phyloP scores from a whole-genome alignment of 2,888 invertebrate species.

The Pyrgus malvae region DNA sequence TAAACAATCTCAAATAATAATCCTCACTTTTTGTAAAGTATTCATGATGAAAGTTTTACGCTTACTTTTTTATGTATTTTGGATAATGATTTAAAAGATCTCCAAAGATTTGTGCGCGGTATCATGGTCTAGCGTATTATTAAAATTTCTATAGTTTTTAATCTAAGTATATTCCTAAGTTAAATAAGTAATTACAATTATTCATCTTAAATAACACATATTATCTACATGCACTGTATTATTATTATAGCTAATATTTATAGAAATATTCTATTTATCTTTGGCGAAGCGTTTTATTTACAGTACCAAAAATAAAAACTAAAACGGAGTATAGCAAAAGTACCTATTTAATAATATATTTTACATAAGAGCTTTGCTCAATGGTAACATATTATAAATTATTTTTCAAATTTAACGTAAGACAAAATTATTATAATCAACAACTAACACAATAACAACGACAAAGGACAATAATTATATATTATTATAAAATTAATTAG shows the following conservation, averaged over 20 bases:
- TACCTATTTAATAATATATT: constrained; percentile 15
- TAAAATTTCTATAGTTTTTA: constrained; percentile 36
- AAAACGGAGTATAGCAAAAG: constrained; percentile 6
- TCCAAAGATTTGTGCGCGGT: constrained; percentile 58
- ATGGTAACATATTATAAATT: constrained; percentile 21
- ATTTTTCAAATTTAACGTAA: constrained; percentile 25
- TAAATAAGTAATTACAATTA: constrained; percentile 28
- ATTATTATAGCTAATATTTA: constrained; percentile 46
- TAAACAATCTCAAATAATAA: neutral
- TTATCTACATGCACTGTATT: constrained; percentile 37
- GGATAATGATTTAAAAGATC: constrained; percentile 37
- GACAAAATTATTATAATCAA: constrained; percentile 38
- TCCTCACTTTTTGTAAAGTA: neutral
- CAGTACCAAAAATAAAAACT: constrained; percentile 39
- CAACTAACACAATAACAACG: neutral
- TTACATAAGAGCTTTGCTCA: constrained; percentile 19
- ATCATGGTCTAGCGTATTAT: constrained; percentile 40
- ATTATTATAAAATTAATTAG: neutral
- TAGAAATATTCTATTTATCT: constrained; percentile 57
- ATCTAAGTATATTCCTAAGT: constrained; percentile 27
- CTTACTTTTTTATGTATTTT: constrained; percentile 9
- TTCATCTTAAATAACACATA: constrained; percentile 20
- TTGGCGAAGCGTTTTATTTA: constrained; percentile 71
- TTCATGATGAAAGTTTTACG: constrained; percentile 28
- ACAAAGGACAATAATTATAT: neutral